Evolutionary conservation across 2,797 vertebrate genomes (phyloP), one percentile per base, ranked within the genome.

Genomic region (Discoglossus pictus): DNA sequence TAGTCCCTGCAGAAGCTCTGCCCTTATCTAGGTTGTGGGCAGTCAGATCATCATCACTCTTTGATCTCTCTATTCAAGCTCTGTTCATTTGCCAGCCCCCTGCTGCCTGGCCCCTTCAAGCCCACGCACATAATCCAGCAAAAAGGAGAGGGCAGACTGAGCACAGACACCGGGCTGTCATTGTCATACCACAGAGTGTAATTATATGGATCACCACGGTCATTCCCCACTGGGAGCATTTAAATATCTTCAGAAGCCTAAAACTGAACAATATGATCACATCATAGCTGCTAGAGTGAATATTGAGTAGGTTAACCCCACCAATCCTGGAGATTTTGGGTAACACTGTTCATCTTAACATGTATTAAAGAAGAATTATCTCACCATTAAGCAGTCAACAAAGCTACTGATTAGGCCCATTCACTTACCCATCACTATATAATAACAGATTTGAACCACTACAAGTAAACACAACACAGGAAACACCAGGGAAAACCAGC

Each of bases 181-280:
- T 43, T 54, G 44, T 61, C 39, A 31, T 12, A 15, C 46, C 42
- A 15, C 1, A 69, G 23, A 15, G 39, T 63, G 56, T 63, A 70
- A 70, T 70, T 70, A 56, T 54, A 40, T 48, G 51, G 59, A 56
- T 46, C 48, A 50, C 59, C 51, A 56, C 20, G 51, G 67, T 48
- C 67, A 63, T 55, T 70, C 67, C 67, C 67, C 43, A 63, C 67
- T 62, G 59, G 51, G 59, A 70, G 10, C 31, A 48, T 70, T 70
- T 55, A 34, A 39, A 69, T 62, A 62, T 55, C 13, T 55, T 60
- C 16, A 52, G 24, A 44, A 11, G 18, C 15, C 46, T 48, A 25
- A 51, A 67, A 67, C 42, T 50, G 23, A 59, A 40, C 54, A 59
- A 58, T 39, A 6, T 48, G 15, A 50, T 43, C 16, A 50, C 17